These are phyloP conservation scores for Oceanodroma leucorhoa DNA, from an alignment of 2,797 vertebrate species.

Conservation along the genomic window DNA sequence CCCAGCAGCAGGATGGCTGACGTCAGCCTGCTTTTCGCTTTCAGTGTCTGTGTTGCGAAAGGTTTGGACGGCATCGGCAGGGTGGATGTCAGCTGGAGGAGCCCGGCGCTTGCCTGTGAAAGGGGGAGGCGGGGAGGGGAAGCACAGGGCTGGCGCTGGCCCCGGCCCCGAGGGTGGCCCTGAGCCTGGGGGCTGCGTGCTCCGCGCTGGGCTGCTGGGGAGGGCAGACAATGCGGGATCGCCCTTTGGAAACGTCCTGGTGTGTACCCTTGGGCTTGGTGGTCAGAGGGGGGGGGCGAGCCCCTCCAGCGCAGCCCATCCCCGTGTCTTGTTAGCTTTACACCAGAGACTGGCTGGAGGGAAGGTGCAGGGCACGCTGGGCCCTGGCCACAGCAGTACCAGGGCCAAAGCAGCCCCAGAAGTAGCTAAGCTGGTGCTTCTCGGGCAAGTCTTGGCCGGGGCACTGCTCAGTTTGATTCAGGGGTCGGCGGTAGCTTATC, in stretches of 20 bases:
- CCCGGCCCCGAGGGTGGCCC: fast-evolving
- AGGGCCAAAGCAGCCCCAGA: not conserved
- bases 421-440: not conserved
- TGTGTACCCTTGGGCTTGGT: not conserved
- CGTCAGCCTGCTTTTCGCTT: not conserved
- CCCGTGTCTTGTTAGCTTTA: fast-evolving
- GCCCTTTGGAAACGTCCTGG: not conserved
- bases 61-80: fast-evolving
- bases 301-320: fast-evolving
- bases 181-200: not conserved
- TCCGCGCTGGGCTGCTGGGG: not conserved
- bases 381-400: not conserved
- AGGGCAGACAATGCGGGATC: not conserved
- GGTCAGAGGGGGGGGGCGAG: fast-evolving
- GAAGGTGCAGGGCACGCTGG: fast-evolving
- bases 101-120: fast-evolving
- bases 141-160: fast-evolving
- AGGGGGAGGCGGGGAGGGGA: not conserved
- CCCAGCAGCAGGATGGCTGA: not conserved
- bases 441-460: fast-evolving
- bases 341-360: fast-evolving
- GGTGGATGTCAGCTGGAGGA: not conserved
- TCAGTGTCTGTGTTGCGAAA: fast-evolving
- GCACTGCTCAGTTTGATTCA: fast-evolving
- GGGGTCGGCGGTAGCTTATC: not conserved